A percentile compares a stretch with the other conserved stretches of the same genome.
Conservation (phyloP, 2,797 vertebrate genomes). For the Toxotes lorentzi region DNA sequence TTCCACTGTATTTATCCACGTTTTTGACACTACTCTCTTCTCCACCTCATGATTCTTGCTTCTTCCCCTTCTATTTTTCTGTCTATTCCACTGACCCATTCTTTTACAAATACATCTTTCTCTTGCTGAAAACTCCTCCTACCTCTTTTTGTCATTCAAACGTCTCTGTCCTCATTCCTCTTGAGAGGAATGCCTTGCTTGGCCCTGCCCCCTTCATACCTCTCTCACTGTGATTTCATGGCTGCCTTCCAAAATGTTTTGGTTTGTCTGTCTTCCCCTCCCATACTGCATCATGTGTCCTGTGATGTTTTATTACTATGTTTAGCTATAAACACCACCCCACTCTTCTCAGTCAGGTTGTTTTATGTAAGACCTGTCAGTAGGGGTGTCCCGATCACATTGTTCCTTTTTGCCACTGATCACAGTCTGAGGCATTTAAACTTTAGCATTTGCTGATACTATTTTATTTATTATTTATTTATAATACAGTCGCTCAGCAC, state of each 20-base stretch:
- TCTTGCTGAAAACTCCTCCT: slow-evolving; percentile 6
- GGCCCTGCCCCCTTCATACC: slow-evolving; percentile 18
- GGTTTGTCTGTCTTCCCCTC: slow-evolving; percentile 14
- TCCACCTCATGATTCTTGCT: slow-evolving; percentile 41
- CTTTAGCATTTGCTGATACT: neutral
- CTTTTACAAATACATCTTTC: slow-evolving; percentile 16
- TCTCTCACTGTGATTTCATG: slow-evolving; percentile 54
- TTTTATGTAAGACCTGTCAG: slow-evolving; percentile 21
- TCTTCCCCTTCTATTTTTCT: slow-evolving; percentile 19
- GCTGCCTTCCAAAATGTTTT: slow-evolving; percentile 41
- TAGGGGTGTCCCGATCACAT: neutral
- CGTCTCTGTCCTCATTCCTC: slow-evolving; percentile 20
- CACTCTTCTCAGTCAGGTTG: neutral
- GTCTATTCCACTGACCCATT: slow-evolving; percentile 25
- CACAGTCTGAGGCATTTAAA: neutral
- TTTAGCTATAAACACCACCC: neutral
- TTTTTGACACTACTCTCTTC: slow-evolving; percentile 36
- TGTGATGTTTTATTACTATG: slow-evolving; percentile 20
- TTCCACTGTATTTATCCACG: slow-evolving; percentile 50
- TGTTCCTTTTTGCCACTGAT: neutral
- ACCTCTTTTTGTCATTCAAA: slow-evolving; percentile 12
- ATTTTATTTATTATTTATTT: neutral
- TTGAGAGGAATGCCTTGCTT: slow-evolving; percentile 62
- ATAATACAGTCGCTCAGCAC: neutral
- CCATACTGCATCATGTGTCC: slow-evolving; percentile 28